Evolutionary conservation across 2,113 vertebrate species (phyloP).

Genomic region (Corythaixoides concolor): DNA sequence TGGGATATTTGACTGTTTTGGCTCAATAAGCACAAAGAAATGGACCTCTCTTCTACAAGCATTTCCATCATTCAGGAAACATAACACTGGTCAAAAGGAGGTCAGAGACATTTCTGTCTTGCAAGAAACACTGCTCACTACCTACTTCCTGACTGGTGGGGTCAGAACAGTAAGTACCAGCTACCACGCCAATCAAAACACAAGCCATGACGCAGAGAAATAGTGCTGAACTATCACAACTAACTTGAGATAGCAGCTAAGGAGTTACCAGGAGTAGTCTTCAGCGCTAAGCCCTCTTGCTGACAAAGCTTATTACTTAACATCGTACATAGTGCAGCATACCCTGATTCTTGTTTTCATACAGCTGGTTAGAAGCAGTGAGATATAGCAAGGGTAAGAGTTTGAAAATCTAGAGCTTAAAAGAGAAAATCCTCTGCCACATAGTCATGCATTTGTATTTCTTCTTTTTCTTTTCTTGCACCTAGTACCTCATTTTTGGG

Average conservation of each 20-base stretch:
- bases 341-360: neutral
- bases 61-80: neutral
- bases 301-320: neutral
- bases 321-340: neutral
- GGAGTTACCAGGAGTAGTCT: neutral
- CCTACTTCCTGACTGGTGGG: neutral
- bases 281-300: neutral
- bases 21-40: neutral
- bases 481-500: neutral
- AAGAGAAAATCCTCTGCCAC: neutral
- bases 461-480: neutral
- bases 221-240: neutral
- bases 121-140: neutral
- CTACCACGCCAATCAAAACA: neutral
- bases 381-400: neutral
- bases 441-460: neutral
- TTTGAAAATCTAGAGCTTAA: neutral
- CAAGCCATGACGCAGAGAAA: neutral
- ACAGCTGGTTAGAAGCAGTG: neutral
- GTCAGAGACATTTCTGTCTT: neutral
- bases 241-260: neutral
- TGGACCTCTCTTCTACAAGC: neutral
- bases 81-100: neutral
- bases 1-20: neutral
- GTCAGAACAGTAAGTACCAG: neutral